Conservation (phyloP, 2,113 vertebrate genomes). For the Hippocampus abdominalis region DNA sequence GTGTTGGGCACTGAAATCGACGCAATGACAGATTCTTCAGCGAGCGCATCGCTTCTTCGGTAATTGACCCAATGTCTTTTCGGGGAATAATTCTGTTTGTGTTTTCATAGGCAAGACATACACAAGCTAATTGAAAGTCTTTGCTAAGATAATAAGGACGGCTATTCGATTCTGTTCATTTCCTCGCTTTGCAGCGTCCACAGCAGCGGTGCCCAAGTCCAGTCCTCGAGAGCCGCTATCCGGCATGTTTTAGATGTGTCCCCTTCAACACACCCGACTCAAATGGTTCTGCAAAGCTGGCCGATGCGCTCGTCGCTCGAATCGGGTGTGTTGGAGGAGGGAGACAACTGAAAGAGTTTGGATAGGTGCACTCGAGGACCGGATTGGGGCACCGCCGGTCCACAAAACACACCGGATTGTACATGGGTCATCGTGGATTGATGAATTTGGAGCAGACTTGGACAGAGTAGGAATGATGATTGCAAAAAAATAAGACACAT, state of each 20-base stretch:
- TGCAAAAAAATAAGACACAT: background rate
- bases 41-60: slow-evolving; percentile 19
- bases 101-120: background rate
- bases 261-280: no score
- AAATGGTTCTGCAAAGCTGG: no score
- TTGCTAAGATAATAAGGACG: background rate
- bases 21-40: slow-evolving; percentile 40
- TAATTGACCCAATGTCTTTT: slow-evolving; percentile 26
- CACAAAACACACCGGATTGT: background rate
- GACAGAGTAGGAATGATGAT: background rate
- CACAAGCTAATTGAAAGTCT: background rate
- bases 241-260: no score
- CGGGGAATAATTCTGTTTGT: background rate
- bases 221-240: no score
- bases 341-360: no score
- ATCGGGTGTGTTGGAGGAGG: no score
- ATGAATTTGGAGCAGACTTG: background rate
- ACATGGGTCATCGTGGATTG: background rate
- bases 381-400: no score
- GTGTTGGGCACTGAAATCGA: slow-evolving; percentile 31
- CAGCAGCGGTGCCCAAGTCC: background rate
- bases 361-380: no score
- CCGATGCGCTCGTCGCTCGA: no score
- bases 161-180: background rate
- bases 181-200: background rate